Conservation (phyloP, 1,140 invertebrate species). For the Papilio glaucus region DNA sequence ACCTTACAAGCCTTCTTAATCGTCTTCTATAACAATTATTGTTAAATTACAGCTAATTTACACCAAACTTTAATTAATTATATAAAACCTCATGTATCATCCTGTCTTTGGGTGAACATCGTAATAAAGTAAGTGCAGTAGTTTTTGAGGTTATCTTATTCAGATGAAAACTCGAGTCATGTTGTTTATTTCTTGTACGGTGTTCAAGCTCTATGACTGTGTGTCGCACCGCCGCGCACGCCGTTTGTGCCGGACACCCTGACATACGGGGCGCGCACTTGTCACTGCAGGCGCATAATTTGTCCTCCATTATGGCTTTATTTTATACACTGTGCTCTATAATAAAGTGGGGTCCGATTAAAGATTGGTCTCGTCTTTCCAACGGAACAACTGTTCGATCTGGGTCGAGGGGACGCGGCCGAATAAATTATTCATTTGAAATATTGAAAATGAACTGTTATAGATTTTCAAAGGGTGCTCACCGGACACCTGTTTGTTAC, state of each 20-base stretch:
- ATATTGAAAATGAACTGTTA: slow-evolving; percentile 74
- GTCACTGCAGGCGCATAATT: slow-evolving; percentile 74
- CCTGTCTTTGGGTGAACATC: background rate
- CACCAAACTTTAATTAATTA: too few relatives aligned
- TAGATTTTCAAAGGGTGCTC: slow-evolving; percentile 65
- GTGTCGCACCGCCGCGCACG: slow-evolving; percentile 44
- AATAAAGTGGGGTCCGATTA: slow-evolving; percentile 77
- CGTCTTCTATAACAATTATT: too few relatives aligned
- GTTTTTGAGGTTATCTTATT: too few relatives aligned
- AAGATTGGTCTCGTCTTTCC: slow-evolving; percentile 76
- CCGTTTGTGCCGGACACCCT: slow-evolving; percentile 70
- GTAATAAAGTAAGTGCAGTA: background rate
- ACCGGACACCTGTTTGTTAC: slow-evolving; percentile 63
- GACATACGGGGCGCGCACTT: slow-evolving; percentile 78
- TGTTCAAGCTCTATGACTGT: slow-evolving; percentile 42
- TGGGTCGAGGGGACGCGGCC: slow-evolving; percentile 49
- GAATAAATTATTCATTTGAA: slow-evolving; percentile 77
- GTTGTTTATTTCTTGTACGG: background rate
- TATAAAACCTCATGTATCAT: too few relatives aligned
- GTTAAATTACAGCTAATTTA: too few relatives aligned
- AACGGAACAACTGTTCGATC: slow-evolving; percentile 71
- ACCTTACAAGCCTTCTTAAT: too few relatives aligned
- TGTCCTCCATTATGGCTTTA: slow-evolving; percentile 76
- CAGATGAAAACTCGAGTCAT: background rate
- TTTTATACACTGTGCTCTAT: slow-evolving; percentile 68